phyloP scores from a whole-genome alignment of 2,797 vertebrate genomes.

The Muscicapa comitata region DNA sequence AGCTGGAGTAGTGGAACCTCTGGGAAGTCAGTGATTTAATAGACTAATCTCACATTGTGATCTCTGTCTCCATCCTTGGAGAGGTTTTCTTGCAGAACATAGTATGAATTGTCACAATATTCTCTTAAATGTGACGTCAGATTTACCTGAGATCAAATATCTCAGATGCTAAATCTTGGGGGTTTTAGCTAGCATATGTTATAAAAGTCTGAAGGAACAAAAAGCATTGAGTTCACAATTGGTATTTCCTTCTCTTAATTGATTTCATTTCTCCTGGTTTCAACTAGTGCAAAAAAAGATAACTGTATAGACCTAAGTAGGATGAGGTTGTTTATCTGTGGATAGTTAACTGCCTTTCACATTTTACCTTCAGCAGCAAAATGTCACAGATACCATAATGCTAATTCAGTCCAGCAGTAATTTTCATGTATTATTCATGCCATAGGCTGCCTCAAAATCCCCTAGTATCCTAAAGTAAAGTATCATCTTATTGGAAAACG shows the following conservation, averaged over 20 bases:
- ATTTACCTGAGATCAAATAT: neutral
- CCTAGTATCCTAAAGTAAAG: neutral
- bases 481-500: neutral
- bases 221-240: neutral
- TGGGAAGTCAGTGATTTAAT: neutral
- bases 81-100: neutral
- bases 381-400: neutral
- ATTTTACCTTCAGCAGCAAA: neutral
- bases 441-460: neutral
- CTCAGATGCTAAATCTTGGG: neutral
- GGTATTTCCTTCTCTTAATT: neutral
- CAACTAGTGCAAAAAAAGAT: neutral
- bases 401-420: neutral
- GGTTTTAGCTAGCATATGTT: neutral
- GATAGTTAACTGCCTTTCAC: neutral
- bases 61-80: neutral
- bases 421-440: neutral
- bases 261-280: neutral
- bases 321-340: neutral
- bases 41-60: neutral
- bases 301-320: neutral
- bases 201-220: neutral
- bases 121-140: neutral
- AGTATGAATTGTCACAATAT: neutral
- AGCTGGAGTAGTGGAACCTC: neutral